These are phyloP conservation scores for Porites evermanni DNA, from an alignment of 92 coral and sea anemone species.

Conservation along the genomic window DNA sequence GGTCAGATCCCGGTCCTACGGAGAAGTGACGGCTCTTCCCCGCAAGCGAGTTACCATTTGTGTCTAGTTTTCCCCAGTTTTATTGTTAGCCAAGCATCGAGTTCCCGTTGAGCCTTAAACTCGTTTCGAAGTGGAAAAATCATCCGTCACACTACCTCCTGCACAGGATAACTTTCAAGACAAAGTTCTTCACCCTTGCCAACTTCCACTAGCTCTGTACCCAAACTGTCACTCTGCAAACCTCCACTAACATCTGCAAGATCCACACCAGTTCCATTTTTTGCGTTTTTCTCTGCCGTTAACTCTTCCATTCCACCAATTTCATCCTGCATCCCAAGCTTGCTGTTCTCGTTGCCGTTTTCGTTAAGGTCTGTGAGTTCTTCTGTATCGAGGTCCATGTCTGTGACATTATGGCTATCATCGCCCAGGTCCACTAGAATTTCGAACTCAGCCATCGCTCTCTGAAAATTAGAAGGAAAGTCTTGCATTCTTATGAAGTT, in stretches of 20 bases:
- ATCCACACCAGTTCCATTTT: not conserved
- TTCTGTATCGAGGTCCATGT: conserved; percentile 16
- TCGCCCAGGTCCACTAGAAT: conserved; percentile 38
- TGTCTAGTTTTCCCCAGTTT: too few relatives aligned
- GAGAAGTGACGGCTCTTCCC: too few relatives aligned
- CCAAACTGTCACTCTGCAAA: not conserved
- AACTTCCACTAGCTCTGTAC: not conserved
- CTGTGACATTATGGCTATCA: not conserved
- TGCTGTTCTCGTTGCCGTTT: not conserved
- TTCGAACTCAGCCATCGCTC: conserved; percentile 11
- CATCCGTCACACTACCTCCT: not conserved
- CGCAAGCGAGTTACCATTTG: too few relatives aligned
- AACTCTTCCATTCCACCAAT: not conserved
- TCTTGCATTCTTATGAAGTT: not conserved
- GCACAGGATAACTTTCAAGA: not conserved
- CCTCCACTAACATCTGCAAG: not conserved
- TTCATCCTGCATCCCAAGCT: not conserved
- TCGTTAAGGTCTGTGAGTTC: conserved; percentile 1
- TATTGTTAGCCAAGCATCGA: too few relatives aligned
- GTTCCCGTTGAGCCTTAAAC: too few relatives aligned
- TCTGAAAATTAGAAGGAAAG: conserved; percentile 12
- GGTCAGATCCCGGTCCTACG: too few relatives aligned
- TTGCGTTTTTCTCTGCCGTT: not conserved
- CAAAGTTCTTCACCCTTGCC: not conserved
- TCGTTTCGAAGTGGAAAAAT: too few relatives aligned